Evolutionary conservation across 2,797 vertebrate species (phyloP).

Genomic region (Notolepis coatsorum): DNA sequence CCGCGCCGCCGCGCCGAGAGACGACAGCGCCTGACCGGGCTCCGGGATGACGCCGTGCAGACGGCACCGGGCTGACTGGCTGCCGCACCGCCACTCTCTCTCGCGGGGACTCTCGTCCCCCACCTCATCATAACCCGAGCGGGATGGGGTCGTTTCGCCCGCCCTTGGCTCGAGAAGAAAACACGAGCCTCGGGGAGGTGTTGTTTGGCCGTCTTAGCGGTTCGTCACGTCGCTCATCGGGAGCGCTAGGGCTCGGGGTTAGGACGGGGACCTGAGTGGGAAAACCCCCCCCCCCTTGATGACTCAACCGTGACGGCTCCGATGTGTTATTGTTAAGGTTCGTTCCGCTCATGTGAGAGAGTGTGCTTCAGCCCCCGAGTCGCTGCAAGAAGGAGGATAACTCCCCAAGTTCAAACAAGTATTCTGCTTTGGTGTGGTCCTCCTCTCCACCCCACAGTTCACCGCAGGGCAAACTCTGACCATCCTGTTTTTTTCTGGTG

Average conservation of each 20-base stretch:
- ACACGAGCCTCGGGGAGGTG: neutral
- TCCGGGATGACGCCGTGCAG: constrained; percentile 22
- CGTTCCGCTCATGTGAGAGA: too few species aligned
- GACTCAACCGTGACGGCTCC: too few species aligned
- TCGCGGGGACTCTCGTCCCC: neutral
- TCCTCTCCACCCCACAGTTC: neutral
- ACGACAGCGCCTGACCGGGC: constrained; percentile 25
- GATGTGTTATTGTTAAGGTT: too few species aligned
- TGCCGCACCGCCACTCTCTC: too few species aligned
- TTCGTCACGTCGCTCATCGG: too few species aligned
- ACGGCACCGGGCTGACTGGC: constrained; percentile 9
- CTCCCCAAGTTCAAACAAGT: too few species aligned
- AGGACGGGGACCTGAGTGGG: neutral
- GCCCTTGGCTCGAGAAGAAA: neutral
- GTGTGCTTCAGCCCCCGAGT: too few species aligned
- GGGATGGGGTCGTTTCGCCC: neutral
- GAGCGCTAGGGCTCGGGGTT: too few species aligned
- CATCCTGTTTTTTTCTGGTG: constrained; percentile 77
- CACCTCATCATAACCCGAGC: too few species aligned
- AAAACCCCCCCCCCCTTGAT: neutral
- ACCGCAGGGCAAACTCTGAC: neutral
- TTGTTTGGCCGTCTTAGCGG: neutral
- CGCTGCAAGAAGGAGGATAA: too few species aligned
- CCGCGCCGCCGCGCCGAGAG: constrained; percentile 15
- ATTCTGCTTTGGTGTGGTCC: too few species aligned